Conservation (phyloP, 1,140 invertebrate genomes). For the Holcopasites calliopsidis region DNA sequence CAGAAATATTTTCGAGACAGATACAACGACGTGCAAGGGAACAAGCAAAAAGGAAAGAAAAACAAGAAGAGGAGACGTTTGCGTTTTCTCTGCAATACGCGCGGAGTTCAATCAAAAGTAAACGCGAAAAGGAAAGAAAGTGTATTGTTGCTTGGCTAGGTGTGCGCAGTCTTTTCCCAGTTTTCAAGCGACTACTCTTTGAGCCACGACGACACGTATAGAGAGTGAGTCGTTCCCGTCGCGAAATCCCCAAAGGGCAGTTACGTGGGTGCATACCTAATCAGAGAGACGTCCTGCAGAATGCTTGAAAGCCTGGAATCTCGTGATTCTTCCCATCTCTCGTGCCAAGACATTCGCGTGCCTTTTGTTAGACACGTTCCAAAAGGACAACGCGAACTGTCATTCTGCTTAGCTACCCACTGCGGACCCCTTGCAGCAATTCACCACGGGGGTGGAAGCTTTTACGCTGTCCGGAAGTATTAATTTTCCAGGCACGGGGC, state of each 20-base stretch:
- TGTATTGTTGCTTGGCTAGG: not conserved
- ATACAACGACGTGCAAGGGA: not conserved
- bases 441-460: not conserved
- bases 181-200: conserved; percentile 50
- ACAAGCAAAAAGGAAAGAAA: too few relatives aligned
- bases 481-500: conserved; percentile 15
- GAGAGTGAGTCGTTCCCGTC: conserved; percentile 32
- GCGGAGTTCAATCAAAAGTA: conserved; percentile 12
- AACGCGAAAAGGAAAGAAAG: conserved; percentile 3
- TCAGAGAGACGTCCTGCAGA: conserved; percentile 46
- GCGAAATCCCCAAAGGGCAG: conserved; percentile 38
- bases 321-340: conserved; percentile 27
- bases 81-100: not conserved
- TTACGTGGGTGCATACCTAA: conserved; percentile 59
- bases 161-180: not conserved
- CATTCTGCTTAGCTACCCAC: not conserved
- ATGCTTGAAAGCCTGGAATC: conserved; percentile 33
- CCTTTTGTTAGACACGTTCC: conserved; percentile 28
- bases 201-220: conserved; percentile 48
- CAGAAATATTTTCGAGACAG: not conserved
- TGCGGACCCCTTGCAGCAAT: conserved; percentile 7
- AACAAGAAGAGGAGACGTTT: not conserved
- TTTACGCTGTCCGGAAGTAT: not conserved
- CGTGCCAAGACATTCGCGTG: conserved; percentile 36
- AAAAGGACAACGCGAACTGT: conserved; percentile 33